A percentile compares a stretch with the other conserved stretches of the same genome.
Evolutionary conservation across 2,888 invertebrate species (phyloP).

Genomic region (Alcis repandata): DNA sequence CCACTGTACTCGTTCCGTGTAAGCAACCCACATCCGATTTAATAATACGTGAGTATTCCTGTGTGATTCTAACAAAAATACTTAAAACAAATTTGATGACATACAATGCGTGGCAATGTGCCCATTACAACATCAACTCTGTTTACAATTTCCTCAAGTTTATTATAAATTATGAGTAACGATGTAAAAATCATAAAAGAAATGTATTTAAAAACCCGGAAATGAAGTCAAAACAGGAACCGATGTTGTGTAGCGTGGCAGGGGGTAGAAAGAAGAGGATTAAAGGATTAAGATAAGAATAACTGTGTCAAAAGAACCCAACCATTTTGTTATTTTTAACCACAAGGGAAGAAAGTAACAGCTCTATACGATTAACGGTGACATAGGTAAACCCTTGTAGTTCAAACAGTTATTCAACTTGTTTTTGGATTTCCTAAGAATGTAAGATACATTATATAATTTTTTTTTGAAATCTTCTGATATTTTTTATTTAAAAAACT

Average conservation of each 20-base stretch:
- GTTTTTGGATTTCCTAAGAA: too few species aligned
- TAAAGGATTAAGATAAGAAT: conserved; percentile 15
- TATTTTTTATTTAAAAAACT: too few species aligned
- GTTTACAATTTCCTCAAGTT: conserved; percentile 4
- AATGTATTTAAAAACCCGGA: conserved; percentile 18
- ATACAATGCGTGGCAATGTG: neutral
- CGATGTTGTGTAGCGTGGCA: conserved; percentile 5
- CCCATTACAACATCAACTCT: conserved; percentile 10
- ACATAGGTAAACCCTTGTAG: too few species aligned
- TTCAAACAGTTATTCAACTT: too few species aligned
- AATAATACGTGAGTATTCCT: too few species aligned
- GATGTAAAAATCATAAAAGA: neutral
- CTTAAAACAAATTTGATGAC: neutral
- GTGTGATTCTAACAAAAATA: too few species aligned
- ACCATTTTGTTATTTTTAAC: neutral
- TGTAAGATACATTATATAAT: too few species aligned
- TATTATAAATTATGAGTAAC: conserved; percentile 4
- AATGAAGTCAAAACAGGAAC: conserved; percentile 15
- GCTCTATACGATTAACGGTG: too few species aligned
- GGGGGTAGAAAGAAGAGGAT: conserved; percentile 19
- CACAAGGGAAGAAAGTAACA: neutral
- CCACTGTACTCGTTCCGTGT: too few species aligned
- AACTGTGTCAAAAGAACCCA: neutral
- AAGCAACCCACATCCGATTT: too few species aligned
- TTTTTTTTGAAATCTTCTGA: too few species aligned